Conservation (phyloP, 2,113 vertebrate species). For the Microcebus murinus region DNA sequence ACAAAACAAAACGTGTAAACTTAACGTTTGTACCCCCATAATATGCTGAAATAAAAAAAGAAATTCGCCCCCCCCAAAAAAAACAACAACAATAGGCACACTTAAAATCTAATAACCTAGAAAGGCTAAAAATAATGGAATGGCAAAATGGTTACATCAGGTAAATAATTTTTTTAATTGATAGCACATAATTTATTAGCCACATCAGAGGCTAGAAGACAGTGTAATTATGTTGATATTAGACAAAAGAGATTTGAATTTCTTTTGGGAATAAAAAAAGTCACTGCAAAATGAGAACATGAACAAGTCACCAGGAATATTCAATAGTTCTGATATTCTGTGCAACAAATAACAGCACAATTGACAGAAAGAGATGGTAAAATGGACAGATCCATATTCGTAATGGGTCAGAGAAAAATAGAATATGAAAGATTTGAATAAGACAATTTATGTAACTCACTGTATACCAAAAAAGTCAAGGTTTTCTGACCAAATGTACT, state of each 20-base stretch:
- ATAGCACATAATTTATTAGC: not conserved
- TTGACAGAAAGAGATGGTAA: not conserved
- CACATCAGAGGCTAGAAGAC: not conserved
- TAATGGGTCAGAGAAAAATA: not conserved
- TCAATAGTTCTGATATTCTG: not conserved
- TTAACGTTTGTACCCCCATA: too few species aligned
- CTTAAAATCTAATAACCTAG: not conserved
- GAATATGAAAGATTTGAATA: not conserved
- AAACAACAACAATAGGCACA: not conserved
- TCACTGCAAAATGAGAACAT: not conserved
- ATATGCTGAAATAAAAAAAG: too few species aligned
- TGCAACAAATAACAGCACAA: not conserved
- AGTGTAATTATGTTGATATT: not conserved
- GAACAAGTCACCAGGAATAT: not conserved
- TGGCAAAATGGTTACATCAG: not conserved
- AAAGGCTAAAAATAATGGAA: not conserved
- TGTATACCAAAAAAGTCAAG: not conserved
- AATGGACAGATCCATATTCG: not conserved
- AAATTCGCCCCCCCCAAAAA: not conserved
- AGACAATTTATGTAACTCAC: not conserved
- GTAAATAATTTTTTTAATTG: not conserved
- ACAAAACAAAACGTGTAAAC: too few species aligned
- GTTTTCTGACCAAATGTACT: not conserved
- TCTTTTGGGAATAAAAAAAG: not conserved
- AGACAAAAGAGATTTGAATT: not conserved